Conservation (phyloP, 2,113 vertebrate genomes). For the Paralichthys olivaceus region DNA sequence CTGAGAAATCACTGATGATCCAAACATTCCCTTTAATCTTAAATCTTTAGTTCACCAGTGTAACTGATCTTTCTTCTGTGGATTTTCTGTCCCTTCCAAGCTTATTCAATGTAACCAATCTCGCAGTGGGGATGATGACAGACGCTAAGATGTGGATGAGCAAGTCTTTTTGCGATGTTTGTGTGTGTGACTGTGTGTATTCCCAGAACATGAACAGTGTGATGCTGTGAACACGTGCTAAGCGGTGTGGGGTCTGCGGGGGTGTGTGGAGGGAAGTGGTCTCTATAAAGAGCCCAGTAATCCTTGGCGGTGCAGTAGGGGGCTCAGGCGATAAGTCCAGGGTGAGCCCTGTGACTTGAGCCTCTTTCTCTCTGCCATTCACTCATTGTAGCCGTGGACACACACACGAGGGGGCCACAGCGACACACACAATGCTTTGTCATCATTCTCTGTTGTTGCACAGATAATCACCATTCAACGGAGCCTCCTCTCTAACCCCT, state of each 20-base stretch:
- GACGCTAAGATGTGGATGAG: conserved; percentile 21
- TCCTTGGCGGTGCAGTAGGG: conserved; percentile 51
- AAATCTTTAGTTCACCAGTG: background rate
- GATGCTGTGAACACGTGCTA: conserved; percentile 49
- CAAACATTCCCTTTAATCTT: background rate
- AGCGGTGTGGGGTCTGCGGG: conserved; percentile 22
- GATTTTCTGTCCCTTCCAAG: background rate
- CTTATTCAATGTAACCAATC: background rate
- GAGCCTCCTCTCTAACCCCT: conserved; percentile 1
- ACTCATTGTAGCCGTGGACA: conserved; percentile 41
- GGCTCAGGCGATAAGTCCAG: conserved; percentile 48
- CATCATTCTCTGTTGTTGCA: conserved; percentile 57
- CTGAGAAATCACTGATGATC: background rate
- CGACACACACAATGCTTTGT: conserved; percentile 49
- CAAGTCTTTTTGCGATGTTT: background rate
- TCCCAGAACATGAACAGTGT: background rate
- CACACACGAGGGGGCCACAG: conserved; percentile 19
- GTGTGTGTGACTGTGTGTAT: conserved; percentile 14
- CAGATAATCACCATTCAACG: conserved; percentile 39
- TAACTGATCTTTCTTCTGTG: background rate
- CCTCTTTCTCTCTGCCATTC: conserved; percentile 34
- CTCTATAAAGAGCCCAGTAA: conserved; percentile 60
- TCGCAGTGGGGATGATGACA: background rate
- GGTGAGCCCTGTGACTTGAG: conserved; percentile 28
- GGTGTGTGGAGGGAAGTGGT: conserved; percentile 15